Base-by-base conservation (phyloP, 37 sponge, comb jelly and placozoan genomes). In the Oscarella lobularis region DNA sequence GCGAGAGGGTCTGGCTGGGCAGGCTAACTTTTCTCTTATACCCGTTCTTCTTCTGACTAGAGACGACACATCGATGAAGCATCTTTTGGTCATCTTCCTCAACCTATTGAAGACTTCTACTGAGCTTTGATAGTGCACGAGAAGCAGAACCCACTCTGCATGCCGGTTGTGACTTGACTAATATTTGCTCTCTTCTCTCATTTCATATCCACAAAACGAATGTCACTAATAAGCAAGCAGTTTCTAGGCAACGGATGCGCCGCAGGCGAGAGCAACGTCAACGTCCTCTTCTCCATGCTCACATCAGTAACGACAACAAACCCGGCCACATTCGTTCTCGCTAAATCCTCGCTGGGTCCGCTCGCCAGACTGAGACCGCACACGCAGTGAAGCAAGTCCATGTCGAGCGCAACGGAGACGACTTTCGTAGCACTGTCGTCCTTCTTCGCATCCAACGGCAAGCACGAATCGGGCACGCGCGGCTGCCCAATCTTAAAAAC, bases 401-500 rank as follows among this genome's bases (percentile, higher is more conserved):
- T 76, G 37, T 32, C 39, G 38, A 80, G 85, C 54, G 85, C 83
- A n/a, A 88, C 81, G 6, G 82, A 77, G 6, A 87, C 33, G 38
- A 91, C 73, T 1, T 84, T 75, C 29, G 82, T 77, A 74, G 75
- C 86, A 1, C 86, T 79, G 39, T 91, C 92, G 38, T 88, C 88
- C 67, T 76, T 40, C 71, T 84, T 78, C 74, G 77, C 77, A 31
- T 87, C 92, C 35, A 83, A 67, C 31, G 92, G 92, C 4, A 91
- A 80, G 41, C 87, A 86, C 31, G 89, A 87, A 66, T 82, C 86
- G 2, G 89, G 92, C 0, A 87, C 89, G 29, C 70, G 76, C 31
- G 89, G 88, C 41, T 80, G 86, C 83, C 95, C 93, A 40, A 96
- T 87, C 66, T 92, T 89, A 77, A 71, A 96, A 3, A 96, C 83